Percentiles rank a stretch among this genome's conserved stretches.
These are phyloP conservation scores for Galerucella nymphaeae DNA, from an alignment of 2,888 invertebrate species.

Conservation along the genomic window DNA sequence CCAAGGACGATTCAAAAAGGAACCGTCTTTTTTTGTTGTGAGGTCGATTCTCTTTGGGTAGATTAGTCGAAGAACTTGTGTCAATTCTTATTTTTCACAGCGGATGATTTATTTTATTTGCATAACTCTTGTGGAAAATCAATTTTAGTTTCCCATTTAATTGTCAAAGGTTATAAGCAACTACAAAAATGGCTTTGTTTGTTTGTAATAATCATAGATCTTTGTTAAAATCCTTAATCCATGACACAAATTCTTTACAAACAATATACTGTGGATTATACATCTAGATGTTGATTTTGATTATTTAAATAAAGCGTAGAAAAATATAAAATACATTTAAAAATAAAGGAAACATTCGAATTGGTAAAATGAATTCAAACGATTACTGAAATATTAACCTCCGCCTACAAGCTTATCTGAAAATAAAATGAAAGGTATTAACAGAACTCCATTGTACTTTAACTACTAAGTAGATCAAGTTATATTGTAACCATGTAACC, in stretches of 20 bases:
- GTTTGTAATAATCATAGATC: too few species aligned
- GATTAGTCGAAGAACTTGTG: background rate
- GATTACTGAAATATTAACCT: constrained; percentile 37
- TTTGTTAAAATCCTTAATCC: too few species aligned
- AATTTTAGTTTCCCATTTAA: background rate
- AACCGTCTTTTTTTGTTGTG: too few species aligned
- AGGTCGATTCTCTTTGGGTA: background rate
- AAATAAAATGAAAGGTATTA: constrained; percentile 33
- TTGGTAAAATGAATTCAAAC: constrained; percentile 48
- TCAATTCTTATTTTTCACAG: background rate
- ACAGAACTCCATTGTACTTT: too few species aligned
- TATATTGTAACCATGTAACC: too few species aligned
- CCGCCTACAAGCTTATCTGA: constrained; percentile 49
- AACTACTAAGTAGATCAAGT: too few species aligned
- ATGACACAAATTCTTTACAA: too few species aligned
- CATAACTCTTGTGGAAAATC: background rate
- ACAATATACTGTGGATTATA: background rate
- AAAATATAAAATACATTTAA: background rate
- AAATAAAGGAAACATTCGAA: background rate
- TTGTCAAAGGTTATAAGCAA: too few species aligned
- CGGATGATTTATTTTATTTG: background rate
- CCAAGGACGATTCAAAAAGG: too few species aligned
- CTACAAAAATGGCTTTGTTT: too few species aligned
- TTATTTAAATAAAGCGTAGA: background rate
- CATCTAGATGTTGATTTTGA: background rate